phyloP scores from a whole-genome alignment of 1,140 invertebrate species.

The Harlomillsia oculata region DNA sequence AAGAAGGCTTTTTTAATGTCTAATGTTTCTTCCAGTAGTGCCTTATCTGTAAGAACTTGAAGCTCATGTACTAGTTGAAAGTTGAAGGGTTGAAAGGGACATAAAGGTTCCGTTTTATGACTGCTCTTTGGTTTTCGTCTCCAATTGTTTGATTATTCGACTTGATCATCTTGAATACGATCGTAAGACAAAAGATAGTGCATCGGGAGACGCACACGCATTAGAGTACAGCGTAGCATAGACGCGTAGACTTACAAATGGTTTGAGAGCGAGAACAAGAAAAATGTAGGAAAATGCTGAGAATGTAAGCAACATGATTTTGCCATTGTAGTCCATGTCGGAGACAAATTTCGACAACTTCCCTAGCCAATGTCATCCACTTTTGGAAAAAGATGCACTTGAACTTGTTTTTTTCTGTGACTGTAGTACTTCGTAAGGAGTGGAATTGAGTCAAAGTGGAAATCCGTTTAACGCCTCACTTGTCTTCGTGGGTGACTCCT shows the following conservation, averaged over 20 bases:
- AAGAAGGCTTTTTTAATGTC: no score
- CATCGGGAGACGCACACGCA: not conserved
- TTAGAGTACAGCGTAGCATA: not conserved
- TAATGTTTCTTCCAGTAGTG: no score
- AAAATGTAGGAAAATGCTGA: constrained; percentile 15
- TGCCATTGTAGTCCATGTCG: constrained; percentile 30
- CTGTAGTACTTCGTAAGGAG: not conserved
- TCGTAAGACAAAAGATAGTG: not conserved
- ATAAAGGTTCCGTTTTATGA: no score
- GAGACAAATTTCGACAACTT: constrained; percentile 34
- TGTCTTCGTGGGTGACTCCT: constrained; percentile 26
- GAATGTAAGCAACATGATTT: constrained; percentile 27
- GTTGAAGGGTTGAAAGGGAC: no score
- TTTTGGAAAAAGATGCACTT: constrained; percentile 3
- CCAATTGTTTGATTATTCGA: no score
- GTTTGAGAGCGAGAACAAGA: not conserved
- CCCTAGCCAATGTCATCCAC: constrained; percentile 27
- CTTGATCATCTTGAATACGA: not conserved
- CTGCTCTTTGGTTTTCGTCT: no score
- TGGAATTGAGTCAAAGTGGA: not conserved
- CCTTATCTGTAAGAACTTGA: no score
- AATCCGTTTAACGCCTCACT: constrained; percentile 16
- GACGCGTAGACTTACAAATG: not conserved
- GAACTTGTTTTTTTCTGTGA: not conserved
- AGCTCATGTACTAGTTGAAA: no score